Percentiles rank a stretch among this genome's conserved stretches.
These are phyloP conservation scores for Meteorus sp. DNA, from an alignment of 1,140 invertebrate genomes.

Conservation along the genomic window DNA sequence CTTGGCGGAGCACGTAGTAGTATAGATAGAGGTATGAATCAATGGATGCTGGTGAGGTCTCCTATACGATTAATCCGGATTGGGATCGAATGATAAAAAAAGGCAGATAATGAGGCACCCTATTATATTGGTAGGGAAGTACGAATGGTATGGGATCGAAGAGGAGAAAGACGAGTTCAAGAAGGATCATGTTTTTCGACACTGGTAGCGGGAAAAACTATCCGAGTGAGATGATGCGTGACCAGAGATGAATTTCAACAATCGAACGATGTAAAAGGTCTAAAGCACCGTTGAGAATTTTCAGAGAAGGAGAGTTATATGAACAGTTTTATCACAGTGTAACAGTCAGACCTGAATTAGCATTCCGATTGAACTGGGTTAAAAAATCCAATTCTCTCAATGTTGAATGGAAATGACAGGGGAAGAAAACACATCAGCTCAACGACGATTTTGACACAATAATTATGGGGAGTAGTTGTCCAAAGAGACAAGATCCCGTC, in stretches of 20 bases:
- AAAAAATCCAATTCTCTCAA: too few relatives aligned
- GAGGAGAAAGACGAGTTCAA: not conserved
- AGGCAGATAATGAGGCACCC: slow-evolving; percentile 10
- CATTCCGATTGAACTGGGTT: too few relatives aligned
- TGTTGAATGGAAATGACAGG: too few relatives aligned
- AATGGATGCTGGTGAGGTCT: slow-evolving; percentile 5
- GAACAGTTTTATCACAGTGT: too few relatives aligned
- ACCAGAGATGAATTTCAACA: not conserved
- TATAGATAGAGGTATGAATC: not conserved
- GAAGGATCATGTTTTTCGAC: not conserved
- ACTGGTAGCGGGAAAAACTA: not conserved
- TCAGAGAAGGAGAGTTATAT: too few relatives aligned
- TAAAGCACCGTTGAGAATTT: too few relatives aligned
- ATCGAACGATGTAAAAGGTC: not conserved
- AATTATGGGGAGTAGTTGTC: slow-evolving; percentile 4
- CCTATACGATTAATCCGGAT: slow-evolving; percentile 9
- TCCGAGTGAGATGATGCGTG: not conserved
- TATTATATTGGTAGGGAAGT: not conserved
- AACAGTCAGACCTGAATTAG: too few relatives aligned
- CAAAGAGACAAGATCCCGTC: not conserved
- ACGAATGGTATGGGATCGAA: not conserved
- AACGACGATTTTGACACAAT: too few relatives aligned
- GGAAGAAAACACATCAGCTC: too few relatives aligned
- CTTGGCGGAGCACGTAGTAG: not conserved
- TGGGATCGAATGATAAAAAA: not conserved